These are phyloP conservation scores for Vireo griseus DNA, from an alignment of 2,797 vertebrate genomes.

Conservation along the genomic window DNA sequence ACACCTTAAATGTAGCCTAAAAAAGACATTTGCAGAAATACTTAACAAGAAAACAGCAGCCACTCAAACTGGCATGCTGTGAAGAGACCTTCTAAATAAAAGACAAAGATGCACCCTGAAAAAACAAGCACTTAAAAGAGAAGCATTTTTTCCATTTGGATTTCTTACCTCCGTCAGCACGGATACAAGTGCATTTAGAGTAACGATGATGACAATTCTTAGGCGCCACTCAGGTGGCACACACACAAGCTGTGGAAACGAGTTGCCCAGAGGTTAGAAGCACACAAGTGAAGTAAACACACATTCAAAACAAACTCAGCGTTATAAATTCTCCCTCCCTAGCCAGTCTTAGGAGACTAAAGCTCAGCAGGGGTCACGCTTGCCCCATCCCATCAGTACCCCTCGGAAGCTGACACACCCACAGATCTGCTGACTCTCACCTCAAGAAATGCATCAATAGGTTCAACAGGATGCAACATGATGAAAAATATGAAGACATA, in stretches of 20 bases:
- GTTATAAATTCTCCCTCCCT: background rate
- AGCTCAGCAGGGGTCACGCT: background rate
- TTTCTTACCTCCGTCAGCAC: constrained; percentile 88
- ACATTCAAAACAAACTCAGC: background rate
- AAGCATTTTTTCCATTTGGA: background rate
- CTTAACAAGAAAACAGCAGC: background rate
- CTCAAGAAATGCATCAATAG: constrained; percentile 83
- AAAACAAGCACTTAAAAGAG: background rate
- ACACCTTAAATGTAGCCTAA: background rate
- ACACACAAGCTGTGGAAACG: constrained; percentile 84
- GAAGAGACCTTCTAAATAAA: background rate
- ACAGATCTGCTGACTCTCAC: constrained; percentile 68
- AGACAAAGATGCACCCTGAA: background rate
- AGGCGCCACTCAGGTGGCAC: constrained; percentile 88
- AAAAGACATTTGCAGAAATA: background rate
- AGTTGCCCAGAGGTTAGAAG: constrained; percentile 12
- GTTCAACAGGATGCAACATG: constrained; percentile 83
- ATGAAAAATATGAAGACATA: constrained; percentile 87
- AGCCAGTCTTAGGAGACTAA: background rate
- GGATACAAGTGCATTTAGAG: constrained; percentile 83
- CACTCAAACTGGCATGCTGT: background rate
- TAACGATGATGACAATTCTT: constrained; percentile 80
- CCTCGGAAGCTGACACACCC: fast-evolving
- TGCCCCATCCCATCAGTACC: background rate
- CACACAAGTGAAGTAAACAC: background rate